Base-by-base conservation (phyloP, 1,140 invertebrate species). In the Anastatus disparis region DNA sequence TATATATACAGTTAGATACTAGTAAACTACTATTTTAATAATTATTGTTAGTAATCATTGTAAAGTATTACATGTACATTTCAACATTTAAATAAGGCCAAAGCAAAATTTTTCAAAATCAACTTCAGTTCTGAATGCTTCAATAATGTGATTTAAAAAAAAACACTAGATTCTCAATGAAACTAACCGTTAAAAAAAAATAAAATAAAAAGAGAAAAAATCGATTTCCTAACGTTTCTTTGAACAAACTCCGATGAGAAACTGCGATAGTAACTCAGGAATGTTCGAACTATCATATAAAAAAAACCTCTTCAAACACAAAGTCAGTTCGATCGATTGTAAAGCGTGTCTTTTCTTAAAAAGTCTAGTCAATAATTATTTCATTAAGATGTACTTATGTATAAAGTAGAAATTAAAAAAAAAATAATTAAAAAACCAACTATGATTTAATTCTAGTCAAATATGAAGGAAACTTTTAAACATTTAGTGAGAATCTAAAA, bases 321-420 rank as follows among this genome's bases (percentile, higher is more conserved):
- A 70, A 42, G 31, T 27, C 56, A 63, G 59, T 70, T 70, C 68
- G 50, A 70, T 70, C 20, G 27, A 48, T 64, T 38, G 10, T n/a
- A 22, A 64, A 56, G 22, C 8, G 27, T 70, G 40, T 70, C 31
- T 55, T 64, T 70, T 24, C 40, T 56, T 9, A 2, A 27, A 40
- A n/a, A n/a, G 55, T 64, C 59, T 70, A 64, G 68, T 70, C 59
- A 70, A 70, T 70, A 70, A 20, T 35, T 48, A 27, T 70, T 31
- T 38, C 20, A 48, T 15, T 0, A 20, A 70, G n/a, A 26, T 79
- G 76, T 79, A 79, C 52, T 77, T 78, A 78, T 78, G 76, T 78
- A 79, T 71, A 79, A 78, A 77, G 50, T 69, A 77, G 69, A 62
- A 44, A 68, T 52, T 44, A 55, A 29, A n/a, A 26, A n/a, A n/a